Evolutionary conservation across 1,140 invertebrate species (phyloP).

Genomic region (Anastatus disparis): DNA sequence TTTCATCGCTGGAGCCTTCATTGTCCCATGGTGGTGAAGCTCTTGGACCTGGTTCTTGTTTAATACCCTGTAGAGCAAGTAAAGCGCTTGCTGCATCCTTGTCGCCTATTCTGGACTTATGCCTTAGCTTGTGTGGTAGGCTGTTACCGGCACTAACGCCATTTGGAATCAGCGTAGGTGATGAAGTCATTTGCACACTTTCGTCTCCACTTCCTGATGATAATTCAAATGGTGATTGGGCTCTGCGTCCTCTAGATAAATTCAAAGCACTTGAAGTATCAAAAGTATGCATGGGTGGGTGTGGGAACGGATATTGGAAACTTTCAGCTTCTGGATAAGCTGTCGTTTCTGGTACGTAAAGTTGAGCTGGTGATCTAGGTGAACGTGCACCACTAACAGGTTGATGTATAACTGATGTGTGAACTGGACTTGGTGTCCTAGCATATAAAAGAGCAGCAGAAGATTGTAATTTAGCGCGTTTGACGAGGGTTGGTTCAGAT

Average conservation of each 20-base stretch:
- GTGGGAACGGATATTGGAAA: slow-evolving; percentile 66
- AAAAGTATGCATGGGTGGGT: slow-evolving; percentile 67
- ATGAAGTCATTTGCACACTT: slow-evolving; percentile 50
- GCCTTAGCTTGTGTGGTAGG: slow-evolving; percentile 88
- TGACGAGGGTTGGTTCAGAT: slow-evolving; percentile 84
- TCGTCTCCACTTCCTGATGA: slow-evolving; percentile 81
- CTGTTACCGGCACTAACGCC: slow-evolving; percentile 65
- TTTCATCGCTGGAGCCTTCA: slow-evolving; percentile 86
- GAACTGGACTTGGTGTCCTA: slow-evolving; percentile 72
- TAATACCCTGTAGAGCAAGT: slow-evolving; percentile 82
- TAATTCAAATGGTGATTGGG: slow-evolving; percentile 76
- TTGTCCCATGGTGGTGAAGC: slow-evolving; percentile 83
- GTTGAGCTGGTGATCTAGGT: slow-evolving; percentile 61
- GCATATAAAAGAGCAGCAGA: slow-evolving; percentile 66
- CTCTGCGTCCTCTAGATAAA: slow-evolving; percentile 62
- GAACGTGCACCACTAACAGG: slow-evolving; percentile 62
- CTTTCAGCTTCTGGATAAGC: slow-evolving; percentile 62
- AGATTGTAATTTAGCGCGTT: slow-evolving; percentile 77
- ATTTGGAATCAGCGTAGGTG: slow-evolving; percentile 52
- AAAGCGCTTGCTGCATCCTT: slow-evolving; percentile 85
- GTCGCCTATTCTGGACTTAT: slow-evolving; percentile 90
- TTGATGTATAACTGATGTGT: slow-evolving; percentile 76
- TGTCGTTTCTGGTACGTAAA: slow-evolving; percentile 56
- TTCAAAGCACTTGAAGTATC: slow-evolving; percentile 71
- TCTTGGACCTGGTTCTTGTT: slow-evolving; percentile 83